Evolutionary conservation across 2,113 vertebrate genomes (phyloP).

Genomic region (Sinocyclocheilus maitianheensis): DNA sequence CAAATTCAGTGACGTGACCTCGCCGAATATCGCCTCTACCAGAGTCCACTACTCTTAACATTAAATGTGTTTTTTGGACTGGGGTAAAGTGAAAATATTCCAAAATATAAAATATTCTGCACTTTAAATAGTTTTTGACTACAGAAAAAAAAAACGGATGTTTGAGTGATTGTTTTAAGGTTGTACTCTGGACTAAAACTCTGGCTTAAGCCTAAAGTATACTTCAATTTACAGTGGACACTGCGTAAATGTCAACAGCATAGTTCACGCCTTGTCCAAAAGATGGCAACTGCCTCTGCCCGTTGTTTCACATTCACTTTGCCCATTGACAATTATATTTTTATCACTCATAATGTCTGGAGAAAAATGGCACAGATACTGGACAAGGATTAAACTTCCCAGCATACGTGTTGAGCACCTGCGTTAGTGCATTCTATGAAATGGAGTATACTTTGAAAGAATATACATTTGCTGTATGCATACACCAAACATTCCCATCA

Average conservation of each 20-base stretch:
- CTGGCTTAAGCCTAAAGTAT: background rate
- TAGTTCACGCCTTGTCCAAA: background rate
- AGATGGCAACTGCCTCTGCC: too few relatives aligned
- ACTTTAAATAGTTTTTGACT: too few relatives aligned
- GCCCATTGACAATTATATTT: background rate
- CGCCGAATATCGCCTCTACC: background rate
- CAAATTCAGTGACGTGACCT: background rate
- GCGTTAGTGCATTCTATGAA: background rate
- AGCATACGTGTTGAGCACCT: background rate
- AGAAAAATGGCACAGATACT: background rate
- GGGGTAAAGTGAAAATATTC: background rate
- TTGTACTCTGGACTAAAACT: constrained; percentile 1
- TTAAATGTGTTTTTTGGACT: background rate
- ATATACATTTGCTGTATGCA: background rate
- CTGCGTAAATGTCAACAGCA: background rate
- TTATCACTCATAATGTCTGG: background rate
- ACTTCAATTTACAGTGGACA: background rate
- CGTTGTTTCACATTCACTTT: too few relatives aligned
- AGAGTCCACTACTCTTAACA: background rate
- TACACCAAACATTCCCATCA: too few relatives aligned
- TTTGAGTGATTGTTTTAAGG: background rate
- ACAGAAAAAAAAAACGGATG: background rate
- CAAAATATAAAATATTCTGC: too few relatives aligned
- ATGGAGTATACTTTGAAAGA: background rate
- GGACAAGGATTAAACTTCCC: background rate